Evolutionary conservation across 2,113 vertebrate species (phyloP).

Genomic region (Narcine bancroftii): DNA sequence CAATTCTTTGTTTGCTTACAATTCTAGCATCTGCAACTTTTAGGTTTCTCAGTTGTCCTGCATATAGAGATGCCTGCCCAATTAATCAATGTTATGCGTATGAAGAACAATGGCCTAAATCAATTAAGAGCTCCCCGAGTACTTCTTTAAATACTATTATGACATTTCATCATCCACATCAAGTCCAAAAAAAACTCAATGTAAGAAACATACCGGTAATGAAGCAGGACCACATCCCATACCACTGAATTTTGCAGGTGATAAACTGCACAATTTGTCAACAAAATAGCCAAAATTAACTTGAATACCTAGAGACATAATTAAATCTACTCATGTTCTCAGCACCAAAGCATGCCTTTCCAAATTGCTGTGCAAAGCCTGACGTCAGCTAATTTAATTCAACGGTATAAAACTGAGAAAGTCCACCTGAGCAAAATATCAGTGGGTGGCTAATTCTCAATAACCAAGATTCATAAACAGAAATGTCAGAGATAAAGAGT

Average conservation of each 20-base stretch:
- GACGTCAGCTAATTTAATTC: not conserved
- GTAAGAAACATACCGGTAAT: not conserved
- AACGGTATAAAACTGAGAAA: not conserved
- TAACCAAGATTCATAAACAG: not conserved
- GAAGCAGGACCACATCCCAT: not conserved
- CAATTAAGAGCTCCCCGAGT: not conserved
- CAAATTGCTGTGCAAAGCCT: not conserved
- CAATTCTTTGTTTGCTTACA: no score
- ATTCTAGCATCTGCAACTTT: no score
- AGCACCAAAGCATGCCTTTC: not conserved
- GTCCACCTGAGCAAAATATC: not conserved
- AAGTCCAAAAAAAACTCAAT: not conserved
- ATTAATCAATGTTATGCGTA: not conserved
- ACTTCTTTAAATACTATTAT: not conserved
- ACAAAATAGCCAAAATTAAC: not conserved
- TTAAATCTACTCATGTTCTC: not conserved
- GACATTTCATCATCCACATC: not conserved
- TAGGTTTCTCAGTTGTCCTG: no score
- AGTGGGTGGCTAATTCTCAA: slow-evolving; percentile 1
- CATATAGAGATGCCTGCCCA: not conserved
- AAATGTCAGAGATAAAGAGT: not conserved
- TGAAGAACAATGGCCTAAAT: not conserved
- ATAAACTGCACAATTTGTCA: not conserved
- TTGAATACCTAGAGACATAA: not conserved
- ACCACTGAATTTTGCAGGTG: not conserved